Conservation (phyloP, 1,140 invertebrate species). For the Drosophila ananassae region DNA sequence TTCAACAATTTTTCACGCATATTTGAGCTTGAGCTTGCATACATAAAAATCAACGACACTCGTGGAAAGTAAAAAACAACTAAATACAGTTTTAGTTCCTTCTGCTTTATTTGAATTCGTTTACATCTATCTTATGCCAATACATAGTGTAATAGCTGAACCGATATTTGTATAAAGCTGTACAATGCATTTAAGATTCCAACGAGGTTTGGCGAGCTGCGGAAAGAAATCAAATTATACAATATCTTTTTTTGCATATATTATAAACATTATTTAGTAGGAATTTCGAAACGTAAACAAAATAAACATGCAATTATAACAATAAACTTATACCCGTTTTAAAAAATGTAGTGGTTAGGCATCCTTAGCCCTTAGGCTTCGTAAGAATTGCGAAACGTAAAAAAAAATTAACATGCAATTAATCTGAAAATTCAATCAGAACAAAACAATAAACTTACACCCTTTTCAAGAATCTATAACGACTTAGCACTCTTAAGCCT, state of each 20-base stretch:
- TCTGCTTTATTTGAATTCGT: too few relatives aligned
- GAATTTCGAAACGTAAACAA: neutral
- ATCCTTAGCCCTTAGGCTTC: constrained; percentile 41
- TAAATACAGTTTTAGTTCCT: too few relatives aligned
- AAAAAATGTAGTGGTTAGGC: constrained; percentile 10
- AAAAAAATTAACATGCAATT: constrained; percentile 1
- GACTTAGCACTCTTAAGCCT: constrained; percentile 37
- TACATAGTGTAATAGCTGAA: neutral
- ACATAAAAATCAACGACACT: too few relatives aligned
- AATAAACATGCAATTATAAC: constrained; percentile 3
- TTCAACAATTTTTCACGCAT: too few relatives aligned
- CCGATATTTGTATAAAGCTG: neutral
- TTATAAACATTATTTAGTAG: neutral
- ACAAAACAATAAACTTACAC: constrained; percentile 50
- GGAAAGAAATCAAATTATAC: constrained; percentile 4
- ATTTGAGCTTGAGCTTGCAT: too few relatives aligned
- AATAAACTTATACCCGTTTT: constrained; percentile 56
- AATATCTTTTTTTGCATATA: neutral
- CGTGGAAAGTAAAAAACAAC: too few relatives aligned
- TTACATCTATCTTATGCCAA: too few relatives aligned
- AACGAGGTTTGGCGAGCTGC: constrained; percentile 53
- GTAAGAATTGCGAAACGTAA: constrained; percentile 1
- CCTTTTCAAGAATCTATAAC: constrained; percentile 19
- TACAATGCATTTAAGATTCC: constrained; percentile 52
- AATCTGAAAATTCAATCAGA: constrained; percentile 3